Evolutionary conservation across 2,113 vertebrate species (phyloP), one percentile per base, ranked within the genome.

Genomic region (Suricata suricatta): DNA sequence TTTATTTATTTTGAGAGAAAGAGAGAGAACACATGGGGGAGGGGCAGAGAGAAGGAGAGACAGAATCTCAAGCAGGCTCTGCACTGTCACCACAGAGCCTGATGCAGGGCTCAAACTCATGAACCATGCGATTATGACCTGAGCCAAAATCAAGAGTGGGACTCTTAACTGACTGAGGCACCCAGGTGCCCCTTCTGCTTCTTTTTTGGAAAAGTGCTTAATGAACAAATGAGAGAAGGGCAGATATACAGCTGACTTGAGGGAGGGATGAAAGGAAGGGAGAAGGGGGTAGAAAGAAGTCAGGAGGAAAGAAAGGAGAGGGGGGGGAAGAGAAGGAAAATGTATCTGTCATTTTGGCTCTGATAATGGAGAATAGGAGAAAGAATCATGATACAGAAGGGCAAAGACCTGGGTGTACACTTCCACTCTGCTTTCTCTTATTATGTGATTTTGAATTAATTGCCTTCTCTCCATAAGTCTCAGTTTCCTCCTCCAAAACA

Each of bases 321-420:
- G 15, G 14, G 0, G 12, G 6, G 13, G 77, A 3, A 44, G 2
- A 15, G 11, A 13, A 23, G 5, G 4, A 25, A 14, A 50, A 66
- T 10, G 64, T 16, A 38, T 38, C 27, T 14, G 3, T 33, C 38
- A 41, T 38, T 64, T 69, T 47, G 35, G 38, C 66, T 41, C 50
- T 81, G 41, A 90, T 35, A 72, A 4, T 38, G 35, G 19, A 31
- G 11, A 68, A 63, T 1, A 19, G 2, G 31, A 52, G 68, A 90
- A 96, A 96, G 57, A 96, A 93, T 21, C 16, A 11, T 21, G 19
- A 15, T 91, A 95, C 33, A 68, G 52, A 83, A 77, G 33, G 27
- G 83, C 25, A 95, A 93, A 86, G 13, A 50, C 31, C 25, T 66
- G 5, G 41, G 54, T 23, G 33, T 54, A 72, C 80, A 66, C 85